Evolutionary conservation across 2,113 vertebrate species (phyloP), one percentile per base, ranked within the genome.

Genomic region (Elgaria multicarinata): DNA sequence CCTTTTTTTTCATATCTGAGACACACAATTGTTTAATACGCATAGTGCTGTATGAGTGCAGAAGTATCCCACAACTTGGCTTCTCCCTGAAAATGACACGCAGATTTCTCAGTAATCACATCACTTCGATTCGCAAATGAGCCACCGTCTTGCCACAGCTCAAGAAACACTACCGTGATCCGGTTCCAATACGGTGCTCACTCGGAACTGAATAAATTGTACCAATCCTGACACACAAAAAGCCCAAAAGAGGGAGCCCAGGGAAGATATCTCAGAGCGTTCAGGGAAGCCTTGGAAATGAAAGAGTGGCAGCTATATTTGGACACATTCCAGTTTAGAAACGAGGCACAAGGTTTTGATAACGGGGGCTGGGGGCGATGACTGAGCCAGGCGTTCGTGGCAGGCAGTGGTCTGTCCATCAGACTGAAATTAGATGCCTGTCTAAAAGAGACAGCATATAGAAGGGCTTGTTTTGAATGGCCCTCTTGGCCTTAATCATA

Each of bases 241-340:
- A 39, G 13, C 39, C 6, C 6, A 44, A 69, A 44, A 69, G 14
- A 26, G 24, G 22, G 33, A 20, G 83, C 64, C 42, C 16, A 6
- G 46, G 46, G n/a, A 33, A 87, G 76, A 18, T 77, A 64, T 62
- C 58, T 66, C 31, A 8, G 84, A 78, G n/a, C 16, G 12, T 66
- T 44, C 42, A 2, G 55, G 36, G 62, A 58, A 62, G 42, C 36
- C 53, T n/a, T 83, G 53, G 53, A 58, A 74, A 82, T 58, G 53
- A 82, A 88, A 58, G 76, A 42, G 79, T 62, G 79, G 33, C 39
- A n/a, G 69, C 62, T 83, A 74, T 83, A 66, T 83, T 22, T 75
- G 87, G 80, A 89, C 44, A 83, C 69, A 83, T 76, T 89, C 31
- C 71, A 75, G 31, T 50, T 83, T 75, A 83, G 87, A 64, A 82